phyloP scores from a whole-genome alignment of 2,113 vertebrate species.

The Climacteris rufus region DNA sequence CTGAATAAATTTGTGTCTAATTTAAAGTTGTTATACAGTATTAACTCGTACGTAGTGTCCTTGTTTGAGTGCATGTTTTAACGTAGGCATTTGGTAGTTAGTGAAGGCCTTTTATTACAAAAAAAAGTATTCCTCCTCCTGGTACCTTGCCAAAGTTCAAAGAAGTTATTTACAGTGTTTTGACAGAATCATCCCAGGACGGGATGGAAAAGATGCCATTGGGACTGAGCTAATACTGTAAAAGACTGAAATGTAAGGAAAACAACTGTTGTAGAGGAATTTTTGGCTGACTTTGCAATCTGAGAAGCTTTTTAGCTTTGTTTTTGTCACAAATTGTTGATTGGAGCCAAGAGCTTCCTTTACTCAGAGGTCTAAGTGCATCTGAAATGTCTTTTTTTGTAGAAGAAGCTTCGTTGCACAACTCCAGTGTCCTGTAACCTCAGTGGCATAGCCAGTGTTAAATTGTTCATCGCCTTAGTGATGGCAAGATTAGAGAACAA shows the following conservation, averaged over 20 bases:
- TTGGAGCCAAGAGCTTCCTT: neutral
- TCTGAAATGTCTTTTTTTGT: constrained; percentile 1
- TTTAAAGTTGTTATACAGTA: neutral
- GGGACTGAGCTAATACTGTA: constrained; percentile 48
- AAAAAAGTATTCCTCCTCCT: neutral
- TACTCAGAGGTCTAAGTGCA: neutral
- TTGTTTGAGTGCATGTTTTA: neutral
- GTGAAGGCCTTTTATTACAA: neutral
- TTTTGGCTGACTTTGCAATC: constrained; percentile 18
- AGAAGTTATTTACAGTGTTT: constrained; percentile 58
- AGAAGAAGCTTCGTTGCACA: neutral
- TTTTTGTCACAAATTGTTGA: constrained; percentile 16
- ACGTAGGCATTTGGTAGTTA: neutral
- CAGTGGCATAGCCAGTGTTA: neutral
- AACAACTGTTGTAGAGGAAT: constrained; percentile 23
- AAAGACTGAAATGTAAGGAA: constrained; percentile 21
- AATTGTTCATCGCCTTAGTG: neutral
- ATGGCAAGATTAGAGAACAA: neutral
- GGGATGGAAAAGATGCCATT: constrained; percentile 45
- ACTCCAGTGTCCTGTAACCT: neutral
- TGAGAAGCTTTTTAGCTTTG: constrained; percentile 17
- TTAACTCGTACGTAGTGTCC: rapidly evolving
- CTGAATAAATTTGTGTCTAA: neutral
- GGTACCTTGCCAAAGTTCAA: constrained; percentile 5
- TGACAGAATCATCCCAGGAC: constrained; percentile 34